A percentile compares a stretch with the other conserved stretches of the same genome.
These are phyloP conservation scores for Emmelina monodactyla DNA, from an alignment of 2,888 invertebrate genomes.

Conservation along the genomic window DNA sequence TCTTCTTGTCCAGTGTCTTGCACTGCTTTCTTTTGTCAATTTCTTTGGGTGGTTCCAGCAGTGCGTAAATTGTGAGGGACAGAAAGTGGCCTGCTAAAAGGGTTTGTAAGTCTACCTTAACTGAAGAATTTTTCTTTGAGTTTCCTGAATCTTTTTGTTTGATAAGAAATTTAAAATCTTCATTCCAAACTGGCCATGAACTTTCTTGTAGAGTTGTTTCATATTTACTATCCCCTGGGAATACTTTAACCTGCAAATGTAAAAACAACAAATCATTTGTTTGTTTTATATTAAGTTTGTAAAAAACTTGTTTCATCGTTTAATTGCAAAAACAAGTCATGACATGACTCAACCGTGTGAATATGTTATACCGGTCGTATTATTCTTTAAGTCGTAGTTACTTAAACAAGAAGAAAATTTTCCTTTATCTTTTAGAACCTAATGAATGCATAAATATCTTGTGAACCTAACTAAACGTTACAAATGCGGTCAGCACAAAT, in stretches of 20 bases:
- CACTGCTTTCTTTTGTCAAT: conserved; percentile 39
- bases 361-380: no score
- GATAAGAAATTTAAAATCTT: conserved; percentile 76
- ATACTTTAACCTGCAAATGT: conserved; percentile 76
- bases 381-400: no score
- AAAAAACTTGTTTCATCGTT: no score
- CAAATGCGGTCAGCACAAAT: no score
- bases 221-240: conserved; percentile 78
- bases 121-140: conserved; percentile 42
- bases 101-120: conserved; percentile 60
- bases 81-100: conserved; percentile 72
- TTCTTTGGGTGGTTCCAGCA: conserved; percentile 67
- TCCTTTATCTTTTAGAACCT: no score
- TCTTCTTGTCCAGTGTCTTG: conserved; percentile 41
- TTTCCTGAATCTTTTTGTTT: conserved; percentile 51
- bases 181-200: conserved; percentile 83
- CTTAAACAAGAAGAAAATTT: no score
- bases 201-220: conserved; percentile 78
- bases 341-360: no score
- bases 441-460: no score
- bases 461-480: no score
- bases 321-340: no score
- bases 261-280: neutral
- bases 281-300: no score
- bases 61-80: conserved; percentile 73